phyloP scores from a whole-genome alignment of 64 coral and sea anemone genomes.

The Dendronephthya gigantea region DNA sequence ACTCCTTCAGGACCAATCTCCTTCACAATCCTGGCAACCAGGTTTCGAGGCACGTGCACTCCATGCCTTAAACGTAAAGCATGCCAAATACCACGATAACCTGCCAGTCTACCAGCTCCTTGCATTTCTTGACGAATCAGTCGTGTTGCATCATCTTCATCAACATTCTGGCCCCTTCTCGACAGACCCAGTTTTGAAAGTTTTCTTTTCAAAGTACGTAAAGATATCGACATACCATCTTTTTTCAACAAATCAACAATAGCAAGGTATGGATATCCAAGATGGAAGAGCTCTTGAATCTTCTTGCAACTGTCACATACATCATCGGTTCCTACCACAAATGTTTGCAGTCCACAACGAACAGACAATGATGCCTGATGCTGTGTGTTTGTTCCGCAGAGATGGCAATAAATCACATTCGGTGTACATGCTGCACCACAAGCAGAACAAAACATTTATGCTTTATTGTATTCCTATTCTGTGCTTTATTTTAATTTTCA shows the following conservation, averaged over 20 bases:
- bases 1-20: constrained; percentile 23
- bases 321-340: no score
- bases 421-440: no score
- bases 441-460: no score
- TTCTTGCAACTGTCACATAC: no score
- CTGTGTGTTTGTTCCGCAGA: no score
- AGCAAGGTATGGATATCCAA: not conserved
- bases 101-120: constrained; percentile 28
- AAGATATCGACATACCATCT: not conserved
- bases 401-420: no score
- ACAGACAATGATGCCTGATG: no score
- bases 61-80: constrained; percentile 24
- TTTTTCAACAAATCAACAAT: constrained; percentile 22
- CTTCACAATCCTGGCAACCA: constrained; percentile 23
- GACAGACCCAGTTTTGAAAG: not conserved
- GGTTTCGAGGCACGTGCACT: constrained; percentile 4
- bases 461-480: no score
- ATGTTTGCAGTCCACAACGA: no score
- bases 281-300: no score
- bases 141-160: not conserved
- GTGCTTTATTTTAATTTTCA: no score
- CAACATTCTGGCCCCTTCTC: not conserved
- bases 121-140: not conserved
- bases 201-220: constrained; percentile 28
- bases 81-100: constrained; percentile 29